Evolutionary conservation across 64 coral and sea anemone species (phyloP).

Genomic region (Orbicella faveolata): DNA sequence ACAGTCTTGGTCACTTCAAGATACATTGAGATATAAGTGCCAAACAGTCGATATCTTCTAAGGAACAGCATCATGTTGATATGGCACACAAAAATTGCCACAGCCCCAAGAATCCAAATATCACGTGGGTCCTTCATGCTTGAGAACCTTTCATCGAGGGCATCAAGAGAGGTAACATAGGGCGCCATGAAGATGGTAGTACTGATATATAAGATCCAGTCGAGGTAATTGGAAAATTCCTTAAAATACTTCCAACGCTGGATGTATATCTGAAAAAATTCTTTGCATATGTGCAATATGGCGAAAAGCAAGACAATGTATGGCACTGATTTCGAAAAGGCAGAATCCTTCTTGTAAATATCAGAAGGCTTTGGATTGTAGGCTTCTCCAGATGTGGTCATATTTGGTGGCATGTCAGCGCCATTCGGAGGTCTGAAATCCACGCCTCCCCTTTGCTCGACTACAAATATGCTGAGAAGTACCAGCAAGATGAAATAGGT

Average conservation of each 20-base stretch:
- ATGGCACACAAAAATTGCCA: constrained; percentile 75
- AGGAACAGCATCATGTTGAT: constrained; percentile 78
- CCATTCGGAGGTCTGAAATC: no score
- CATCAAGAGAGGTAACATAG: constrained; percentile 8
- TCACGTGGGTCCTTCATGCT: no score
- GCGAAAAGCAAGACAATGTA: constrained; percentile 45
- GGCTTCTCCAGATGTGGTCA: not conserved
- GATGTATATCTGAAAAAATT: constrained; percentile 63
- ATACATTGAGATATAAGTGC: constrained; percentile 81
- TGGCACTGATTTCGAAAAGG: constrained; percentile 20
- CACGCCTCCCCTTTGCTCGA: constrained; percentile 2
- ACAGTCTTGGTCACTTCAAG: constrained; percentile 70
- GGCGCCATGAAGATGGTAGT: constrained; percentile 40
- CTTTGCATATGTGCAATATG: constrained; percentile 50
- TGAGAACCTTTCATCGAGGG: constrained; percentile 29
- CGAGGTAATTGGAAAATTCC: constrained; percentile 49
- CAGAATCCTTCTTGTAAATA: not conserved
- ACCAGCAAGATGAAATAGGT: constrained; percentile 56
- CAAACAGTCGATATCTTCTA: constrained; percentile 54
- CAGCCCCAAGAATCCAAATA: not conserved
- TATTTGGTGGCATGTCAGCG: no score
- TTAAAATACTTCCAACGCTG: constrained; percentile 66
- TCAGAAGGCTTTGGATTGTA: no score
- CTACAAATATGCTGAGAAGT: constrained; percentile 48
- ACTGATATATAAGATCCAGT: constrained; percentile 62